Conservation (phyloP, 1,140 invertebrate species). For the Nephotettix cincticeps region DNA sequence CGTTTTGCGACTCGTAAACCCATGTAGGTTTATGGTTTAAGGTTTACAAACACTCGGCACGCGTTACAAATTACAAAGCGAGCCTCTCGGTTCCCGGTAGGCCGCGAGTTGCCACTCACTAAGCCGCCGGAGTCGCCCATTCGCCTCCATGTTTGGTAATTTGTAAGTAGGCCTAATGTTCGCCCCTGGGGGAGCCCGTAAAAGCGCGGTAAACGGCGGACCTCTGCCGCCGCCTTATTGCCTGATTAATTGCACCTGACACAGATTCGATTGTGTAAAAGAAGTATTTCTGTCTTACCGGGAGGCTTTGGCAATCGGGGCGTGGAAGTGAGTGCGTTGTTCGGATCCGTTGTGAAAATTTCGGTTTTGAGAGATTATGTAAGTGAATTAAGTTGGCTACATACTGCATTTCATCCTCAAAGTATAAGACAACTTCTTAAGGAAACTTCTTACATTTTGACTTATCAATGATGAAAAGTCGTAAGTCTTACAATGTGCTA, state of each 20-base stretch:
- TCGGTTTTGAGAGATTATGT: too few relatives aligned
- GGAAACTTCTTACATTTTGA: too few relatives aligned
- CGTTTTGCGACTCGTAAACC: neutral
- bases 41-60: constrained; percentile 4
- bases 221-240: neutral
- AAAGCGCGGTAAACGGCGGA: neutral
- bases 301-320: too few relatives aligned
- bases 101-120: neutral
- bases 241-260: constrained; percentile 1
- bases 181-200: neutral
- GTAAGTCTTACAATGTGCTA: too few relatives aligned
- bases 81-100: neutral
- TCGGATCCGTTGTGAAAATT: too few relatives aligned
- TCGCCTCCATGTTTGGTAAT: neutral
- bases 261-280: neutral
- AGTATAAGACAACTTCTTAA: too few relatives aligned
- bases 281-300: too few relatives aligned
- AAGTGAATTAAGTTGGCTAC: too few relatives aligned
- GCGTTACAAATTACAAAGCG: neutral
- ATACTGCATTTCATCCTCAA: too few relatives aligned
- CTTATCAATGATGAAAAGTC: too few relatives aligned
- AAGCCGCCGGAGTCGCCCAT: too few relatives aligned
- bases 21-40: neutral
- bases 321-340: too few relatives aligned
- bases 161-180: constrained; percentile 1